These are phyloP conservation scores for Atta colombica DNA, from an alignment of 1,140 invertebrate genomes.

Conservation along the genomic window DNA sequence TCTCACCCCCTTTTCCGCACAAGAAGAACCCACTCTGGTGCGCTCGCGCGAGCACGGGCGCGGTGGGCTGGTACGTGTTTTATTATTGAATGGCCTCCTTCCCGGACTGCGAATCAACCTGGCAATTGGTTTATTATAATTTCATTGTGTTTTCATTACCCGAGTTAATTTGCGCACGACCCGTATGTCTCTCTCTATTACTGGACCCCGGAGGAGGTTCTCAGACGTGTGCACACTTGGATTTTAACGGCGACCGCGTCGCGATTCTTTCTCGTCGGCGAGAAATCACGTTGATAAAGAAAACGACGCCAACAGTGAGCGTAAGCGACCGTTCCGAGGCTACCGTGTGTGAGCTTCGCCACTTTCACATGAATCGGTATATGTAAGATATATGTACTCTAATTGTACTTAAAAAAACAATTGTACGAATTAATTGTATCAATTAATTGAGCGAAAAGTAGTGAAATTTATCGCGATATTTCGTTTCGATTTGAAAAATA, in stretches of 20 bases:
- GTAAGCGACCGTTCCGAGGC: neutral
- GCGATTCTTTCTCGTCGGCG: slow-evolving; percentile 24
- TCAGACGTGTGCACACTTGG: slow-evolving; percentile 78
- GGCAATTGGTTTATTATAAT: slow-evolving; percentile 87
- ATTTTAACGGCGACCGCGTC: slow-evolving; percentile 64
- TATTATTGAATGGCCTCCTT: slow-evolving; percentile 86
- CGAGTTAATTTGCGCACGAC: slow-evolving; percentile 84
- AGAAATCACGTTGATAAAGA: slow-evolving; percentile 43
- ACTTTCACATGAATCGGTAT: neutral
- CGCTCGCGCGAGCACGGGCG: slow-evolving; percentile 65
- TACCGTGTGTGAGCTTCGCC: neutral
- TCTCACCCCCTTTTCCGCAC: slow-evolving; percentile 3
- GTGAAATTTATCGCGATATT: neutral
- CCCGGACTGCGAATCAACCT: slow-evolving; percentile 84
- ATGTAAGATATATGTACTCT: no score
- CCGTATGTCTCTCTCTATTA: slow-evolving; percentile 81
- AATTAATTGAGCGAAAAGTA: neutral
- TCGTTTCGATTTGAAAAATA: neutral
- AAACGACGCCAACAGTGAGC: neutral
- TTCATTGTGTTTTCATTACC: slow-evolving; percentile 87
- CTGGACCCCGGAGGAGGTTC: slow-evolving; percentile 77
- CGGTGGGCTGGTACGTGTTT: slow-evolving; percentile 82
- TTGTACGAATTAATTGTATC: neutral
- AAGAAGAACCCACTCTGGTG: slow-evolving; percentile 62
- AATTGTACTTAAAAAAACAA: neutral